Conservation (phyloP, 1,140 invertebrate species). For the Ptiloglossa arizonensis region DNA sequence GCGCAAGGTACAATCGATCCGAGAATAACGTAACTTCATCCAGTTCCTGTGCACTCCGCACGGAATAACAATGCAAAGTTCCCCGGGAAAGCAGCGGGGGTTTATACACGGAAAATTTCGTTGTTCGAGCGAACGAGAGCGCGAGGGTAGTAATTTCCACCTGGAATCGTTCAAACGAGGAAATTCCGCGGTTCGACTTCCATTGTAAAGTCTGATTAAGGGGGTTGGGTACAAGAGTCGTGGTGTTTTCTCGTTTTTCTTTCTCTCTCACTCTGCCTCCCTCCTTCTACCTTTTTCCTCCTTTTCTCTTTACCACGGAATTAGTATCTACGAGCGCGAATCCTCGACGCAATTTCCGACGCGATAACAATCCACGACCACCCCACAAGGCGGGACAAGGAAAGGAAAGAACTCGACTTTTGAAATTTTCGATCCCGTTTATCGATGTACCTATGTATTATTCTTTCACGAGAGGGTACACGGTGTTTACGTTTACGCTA, state of each 20-base stretch:
- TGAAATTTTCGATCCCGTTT: not conserved
- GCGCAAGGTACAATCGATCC: not conserved
- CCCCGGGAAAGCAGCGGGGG: not conserved
- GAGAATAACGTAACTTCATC: not conserved
- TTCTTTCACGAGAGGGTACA: too few species aligned
- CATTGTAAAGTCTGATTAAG: slow-evolving; percentile 12
- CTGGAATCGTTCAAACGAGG: not conserved
- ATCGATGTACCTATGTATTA: too few species aligned
- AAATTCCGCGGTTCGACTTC: not conserved
- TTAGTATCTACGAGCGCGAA: not conserved
- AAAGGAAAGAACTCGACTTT: too few species aligned
- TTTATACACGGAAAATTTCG: not conserved
- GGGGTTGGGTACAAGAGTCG: not conserved
- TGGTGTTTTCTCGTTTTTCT: not conserved
- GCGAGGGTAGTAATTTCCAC: not conserved
- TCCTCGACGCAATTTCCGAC: not conserved
- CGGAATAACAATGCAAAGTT: not conserved
- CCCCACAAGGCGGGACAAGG: too few species aligned
- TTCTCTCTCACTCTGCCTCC: too few species aligned
- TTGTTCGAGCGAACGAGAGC: not conserved
- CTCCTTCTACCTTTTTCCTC: too few species aligned
- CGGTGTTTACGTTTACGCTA: too few species aligned
- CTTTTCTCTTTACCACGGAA: not conserved
- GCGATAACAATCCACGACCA: not conserved
- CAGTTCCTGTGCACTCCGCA: not conserved